Percentiles rank a stretch among this genome's conserved stretches.
Evolutionary conservation across 2,888 invertebrate genomes (phyloP).

Genomic region (Lagria hirta): DNA sequence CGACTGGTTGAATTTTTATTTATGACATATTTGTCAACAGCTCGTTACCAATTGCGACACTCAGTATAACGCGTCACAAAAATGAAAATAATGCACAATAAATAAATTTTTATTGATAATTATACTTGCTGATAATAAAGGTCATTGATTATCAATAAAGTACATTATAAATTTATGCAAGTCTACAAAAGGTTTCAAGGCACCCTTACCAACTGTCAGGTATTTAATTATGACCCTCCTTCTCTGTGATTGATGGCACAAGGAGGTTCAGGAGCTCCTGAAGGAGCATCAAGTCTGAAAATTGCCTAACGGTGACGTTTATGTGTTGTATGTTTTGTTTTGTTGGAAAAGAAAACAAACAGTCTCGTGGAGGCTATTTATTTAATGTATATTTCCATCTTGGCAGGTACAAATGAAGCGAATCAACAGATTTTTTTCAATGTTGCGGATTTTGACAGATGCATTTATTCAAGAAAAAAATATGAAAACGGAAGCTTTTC

Average conservation of each 20-base stretch:
- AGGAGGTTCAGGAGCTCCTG: slow-evolving; percentile 4
- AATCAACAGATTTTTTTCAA: slow-evolving; percentile 24
- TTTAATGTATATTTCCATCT: slow-evolving; percentile 10
- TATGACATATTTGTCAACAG: too few relatives aligned
- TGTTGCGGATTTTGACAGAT: slow-evolving; percentile 15
- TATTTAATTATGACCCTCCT: slow-evolving; percentile 11
- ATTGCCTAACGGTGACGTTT: slow-evolving; percentile 17
- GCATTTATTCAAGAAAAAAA: slow-evolving; percentile 17
- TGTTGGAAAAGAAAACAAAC: slow-evolving; percentile 2
- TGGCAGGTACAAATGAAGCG: slow-evolving; percentile 24
- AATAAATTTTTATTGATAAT: too few relatives aligned
- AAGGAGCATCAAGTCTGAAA: slow-evolving; percentile 2
- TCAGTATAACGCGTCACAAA: too few relatives aligned
- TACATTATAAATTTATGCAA: slow-evolving; percentile 3
- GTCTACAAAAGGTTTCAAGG: slow-evolving; percentile 4
- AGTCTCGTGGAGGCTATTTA: slow-evolving; percentile 9
- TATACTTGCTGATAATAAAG: too few relatives aligned
- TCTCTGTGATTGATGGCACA: slow-evolving; percentile 17
- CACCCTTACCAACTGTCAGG: slow-evolving; percentile 12
- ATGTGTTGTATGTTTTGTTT: slow-evolving; percentile 15
- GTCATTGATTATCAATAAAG: too few relatives aligned
- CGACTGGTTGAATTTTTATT: too few relatives aligned
- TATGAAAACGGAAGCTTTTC: slow-evolving; percentile 10
- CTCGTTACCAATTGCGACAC: too few relatives aligned
- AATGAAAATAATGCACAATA: too few relatives aligned